Percentiles rank a stretch among this genome's conserved stretches.
Evolutionary conservation across 2,113 vertebrate species (phyloP).

Genomic region (Tragulus kanchil): DNA sequence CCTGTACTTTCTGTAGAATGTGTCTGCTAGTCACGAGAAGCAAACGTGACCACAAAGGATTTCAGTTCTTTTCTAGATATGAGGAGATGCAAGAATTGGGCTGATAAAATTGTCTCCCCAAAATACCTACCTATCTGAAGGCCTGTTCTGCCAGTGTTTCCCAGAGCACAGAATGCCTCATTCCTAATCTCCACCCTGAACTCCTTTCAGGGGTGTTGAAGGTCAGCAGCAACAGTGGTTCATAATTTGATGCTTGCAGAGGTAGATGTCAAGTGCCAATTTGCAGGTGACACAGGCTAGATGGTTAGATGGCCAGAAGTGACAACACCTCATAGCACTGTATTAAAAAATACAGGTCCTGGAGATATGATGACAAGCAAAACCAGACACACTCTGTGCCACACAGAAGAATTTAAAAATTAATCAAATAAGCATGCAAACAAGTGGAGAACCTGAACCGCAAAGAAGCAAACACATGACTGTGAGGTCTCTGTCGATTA

Average conservation of each 20-base stretch:
- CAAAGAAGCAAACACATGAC: not conserved
- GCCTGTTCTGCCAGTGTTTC: not conserved
- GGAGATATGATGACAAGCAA: not conserved
- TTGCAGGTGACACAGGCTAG: not conserved
- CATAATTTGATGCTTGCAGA: not conserved
- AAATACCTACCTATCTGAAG: not conserved
- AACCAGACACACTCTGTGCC: not conserved
- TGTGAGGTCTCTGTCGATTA: not conserved
- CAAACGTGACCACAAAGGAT: not conserved
- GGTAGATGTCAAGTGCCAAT: not conserved
- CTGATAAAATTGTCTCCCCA: not conserved
- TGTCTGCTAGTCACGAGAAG: not conserved
- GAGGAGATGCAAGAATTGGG: not conserved
- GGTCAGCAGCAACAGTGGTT: not conserved
- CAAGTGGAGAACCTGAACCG: not conserved
- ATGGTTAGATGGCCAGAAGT: not conserved
- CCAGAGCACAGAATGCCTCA: not conserved
- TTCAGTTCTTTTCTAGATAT: not conserved
- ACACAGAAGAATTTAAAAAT: not conserved
- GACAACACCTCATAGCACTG: not conserved
- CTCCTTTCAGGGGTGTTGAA: not conserved
- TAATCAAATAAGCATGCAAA: conserved; percentile 1
- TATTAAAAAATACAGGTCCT: not conserved
- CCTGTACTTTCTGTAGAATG: not conserved
- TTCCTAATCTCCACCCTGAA: not conserved